Conservation (phyloP, 2,113 vertebrate genomes). For the Bolborhynchus lineola region DNA sequence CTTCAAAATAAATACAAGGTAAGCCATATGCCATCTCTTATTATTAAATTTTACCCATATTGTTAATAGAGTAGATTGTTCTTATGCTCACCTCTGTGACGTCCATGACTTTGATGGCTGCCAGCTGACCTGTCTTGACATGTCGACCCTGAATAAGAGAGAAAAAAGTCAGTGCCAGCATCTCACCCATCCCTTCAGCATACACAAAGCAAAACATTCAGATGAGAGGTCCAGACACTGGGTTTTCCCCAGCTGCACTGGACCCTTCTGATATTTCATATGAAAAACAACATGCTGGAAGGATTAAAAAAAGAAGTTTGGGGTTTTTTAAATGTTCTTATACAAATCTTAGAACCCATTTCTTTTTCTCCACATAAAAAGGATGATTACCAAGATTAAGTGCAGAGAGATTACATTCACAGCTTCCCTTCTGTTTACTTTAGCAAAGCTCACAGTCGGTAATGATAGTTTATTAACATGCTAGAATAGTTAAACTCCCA, state of each 20-base stretch:
- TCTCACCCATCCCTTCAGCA: background rate
- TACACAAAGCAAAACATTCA: background rate
- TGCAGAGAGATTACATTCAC: background rate
- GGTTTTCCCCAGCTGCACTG: background rate
- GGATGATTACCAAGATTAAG: background rate
- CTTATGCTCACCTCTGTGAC: constrained; percentile 91
- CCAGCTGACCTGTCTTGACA: constrained; percentile 98
- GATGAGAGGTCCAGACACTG: background rate
- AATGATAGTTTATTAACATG: background rate
- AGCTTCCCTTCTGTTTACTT: background rate
- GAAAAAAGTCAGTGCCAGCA: constrained; percentile 5
- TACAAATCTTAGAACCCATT: background rate
- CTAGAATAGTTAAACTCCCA: background rate
- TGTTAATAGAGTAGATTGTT: background rate
- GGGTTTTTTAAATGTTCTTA: background rate
- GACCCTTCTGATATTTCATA: background rate
- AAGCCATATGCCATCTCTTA: background rate
- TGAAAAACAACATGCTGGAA: background rate
- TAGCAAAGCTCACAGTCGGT: background rate
- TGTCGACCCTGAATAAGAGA: constrained; percentile 87
- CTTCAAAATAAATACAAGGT: background rate
- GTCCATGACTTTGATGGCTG: constrained; percentile 99
- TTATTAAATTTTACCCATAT: background rate
- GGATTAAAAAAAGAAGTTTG: background rate
- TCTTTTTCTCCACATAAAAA: background rate